Conservation (phyloP, 1,140 invertebrate species). For the Calephelis nemesis region DNA sequence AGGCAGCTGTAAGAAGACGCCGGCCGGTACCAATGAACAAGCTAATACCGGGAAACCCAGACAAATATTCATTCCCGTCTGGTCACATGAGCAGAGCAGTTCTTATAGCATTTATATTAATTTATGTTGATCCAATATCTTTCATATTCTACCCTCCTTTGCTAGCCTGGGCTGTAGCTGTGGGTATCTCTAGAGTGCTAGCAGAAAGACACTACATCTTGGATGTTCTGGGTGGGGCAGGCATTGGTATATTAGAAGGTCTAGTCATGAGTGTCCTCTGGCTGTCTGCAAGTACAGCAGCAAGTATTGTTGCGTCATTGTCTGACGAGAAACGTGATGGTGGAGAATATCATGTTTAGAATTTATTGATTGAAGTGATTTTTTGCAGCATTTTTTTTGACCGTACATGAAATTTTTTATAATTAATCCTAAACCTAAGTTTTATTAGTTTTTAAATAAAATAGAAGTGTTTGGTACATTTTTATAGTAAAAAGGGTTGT, state of each 20-base stretch:
- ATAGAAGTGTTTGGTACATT: no score
- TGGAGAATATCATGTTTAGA: constrained; percentile 69
- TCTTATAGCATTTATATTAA: constrained; percentile 87
- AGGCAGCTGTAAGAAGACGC: constrained; percentile 87
- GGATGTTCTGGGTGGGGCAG: constrained; percentile 89
- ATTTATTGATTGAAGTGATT: not conserved
- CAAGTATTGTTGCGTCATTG: constrained; percentile 60
- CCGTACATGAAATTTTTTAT: no score
- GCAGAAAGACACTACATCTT: constrained; percentile 89
- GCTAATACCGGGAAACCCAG: constrained; percentile 81
- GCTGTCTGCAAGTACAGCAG: constrained; percentile 77
- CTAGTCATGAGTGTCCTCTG: constrained; percentile 84
- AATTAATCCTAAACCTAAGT: no score
- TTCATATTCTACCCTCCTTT: constrained; percentile 82
- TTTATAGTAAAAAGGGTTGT: no score
- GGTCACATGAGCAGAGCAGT: constrained; percentile 95
- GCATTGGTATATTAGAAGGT: constrained; percentile 88
- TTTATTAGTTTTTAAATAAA: no score
- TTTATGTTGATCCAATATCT: constrained; percentile 81
- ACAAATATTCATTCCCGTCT: constrained; percentile 97
- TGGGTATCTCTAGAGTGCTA: constrained; percentile 89
- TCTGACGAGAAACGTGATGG: constrained; percentile 71
- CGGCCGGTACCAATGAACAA: constrained; percentile 88
- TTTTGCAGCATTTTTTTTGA: constrained; percentile 5
- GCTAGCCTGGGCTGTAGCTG: constrained; percentile 86